Percentiles rank a stretch among this genome's conserved stretches.
Conservation (phyloP, 2,888 invertebrate genomes). For the Drosophila anomalipes region DNA sequence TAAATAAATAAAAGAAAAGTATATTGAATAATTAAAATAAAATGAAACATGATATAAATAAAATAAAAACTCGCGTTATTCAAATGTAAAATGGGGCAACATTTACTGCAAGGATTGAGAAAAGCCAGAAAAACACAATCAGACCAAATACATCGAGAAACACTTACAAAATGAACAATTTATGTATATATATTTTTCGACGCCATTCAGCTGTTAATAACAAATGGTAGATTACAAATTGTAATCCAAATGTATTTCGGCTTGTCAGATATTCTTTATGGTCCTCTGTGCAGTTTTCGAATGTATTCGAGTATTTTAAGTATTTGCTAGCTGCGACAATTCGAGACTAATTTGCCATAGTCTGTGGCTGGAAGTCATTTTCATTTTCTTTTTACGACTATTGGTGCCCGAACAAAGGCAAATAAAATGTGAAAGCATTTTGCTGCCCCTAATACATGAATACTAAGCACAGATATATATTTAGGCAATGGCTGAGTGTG, state of each 20-base stretch:
- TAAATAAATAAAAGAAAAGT: background rate
- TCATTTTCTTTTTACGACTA: slow-evolving; percentile 18
- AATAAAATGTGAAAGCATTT: slow-evolving; percentile 43
- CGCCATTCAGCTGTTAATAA: slow-evolving; percentile 58
- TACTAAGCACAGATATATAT: slow-evolving; percentile 33
- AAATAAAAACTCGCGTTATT: background rate
- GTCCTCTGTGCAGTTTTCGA: background rate
- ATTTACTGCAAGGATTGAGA: background rate
- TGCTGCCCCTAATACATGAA: slow-evolving; percentile 28
- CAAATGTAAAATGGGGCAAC: background rate
- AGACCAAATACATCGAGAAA: slow-evolving; percentile 5
- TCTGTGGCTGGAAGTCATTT: slow-evolving; percentile 35
- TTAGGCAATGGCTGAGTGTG: slow-evolving; percentile 27
- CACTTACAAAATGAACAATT: background rate
- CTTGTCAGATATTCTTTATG: slow-evolving; percentile 25
- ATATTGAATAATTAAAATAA: background rate
- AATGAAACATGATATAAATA: background rate
- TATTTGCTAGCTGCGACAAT: slow-evolving; percentile 27
- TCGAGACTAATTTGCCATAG: slow-evolving; percentile 24
- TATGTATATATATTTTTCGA: slow-evolving; percentile 13
- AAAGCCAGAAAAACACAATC: background rate
- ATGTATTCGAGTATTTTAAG: background rate
- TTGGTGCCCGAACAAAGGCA: slow-evolving; percentile 1
- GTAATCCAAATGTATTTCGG: slow-evolving; percentile 35
- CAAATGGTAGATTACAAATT: slow-evolving; percentile 55